Percentiles rank a stretch among this genome's conserved stretches.
Conservation (phyloP, 2,888 invertebrate species). For the Lycaena phlaeas region DNA sequence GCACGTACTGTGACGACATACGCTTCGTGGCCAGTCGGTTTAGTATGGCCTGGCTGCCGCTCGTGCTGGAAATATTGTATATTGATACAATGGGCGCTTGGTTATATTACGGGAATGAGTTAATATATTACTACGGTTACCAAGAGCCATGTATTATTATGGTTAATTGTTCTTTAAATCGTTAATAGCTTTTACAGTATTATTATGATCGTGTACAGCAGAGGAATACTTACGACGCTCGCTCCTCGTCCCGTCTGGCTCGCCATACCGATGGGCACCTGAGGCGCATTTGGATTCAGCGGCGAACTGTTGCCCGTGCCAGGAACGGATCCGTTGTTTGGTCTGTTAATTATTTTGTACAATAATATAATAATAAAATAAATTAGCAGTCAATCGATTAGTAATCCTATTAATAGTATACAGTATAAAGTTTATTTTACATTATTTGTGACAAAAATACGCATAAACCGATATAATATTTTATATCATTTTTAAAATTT, state of each 20-base stretch:
- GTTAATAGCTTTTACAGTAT: background rate
- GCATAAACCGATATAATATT: too few relatives aligned
- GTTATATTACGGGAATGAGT: background rate
- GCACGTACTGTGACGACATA: slow-evolving; percentile 63
- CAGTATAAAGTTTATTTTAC: too few relatives aligned
- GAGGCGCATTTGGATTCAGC: slow-evolving; percentile 77
- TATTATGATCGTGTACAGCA: background rate
- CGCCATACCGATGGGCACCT: slow-evolving; percentile 77
- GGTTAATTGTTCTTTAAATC: slow-evolving; percentile 1
- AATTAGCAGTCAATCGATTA: background rate
- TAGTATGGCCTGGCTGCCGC: slow-evolving; percentile 43
- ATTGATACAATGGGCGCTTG: slow-evolving; percentile 9
- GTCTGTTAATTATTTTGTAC: slow-evolving; percentile 26
- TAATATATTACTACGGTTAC: background rate
- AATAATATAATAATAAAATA: background rate
- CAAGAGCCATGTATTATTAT: background rate
- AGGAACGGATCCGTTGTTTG: slow-evolving; percentile 50
- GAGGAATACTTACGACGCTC: slow-evolving; percentile 77
- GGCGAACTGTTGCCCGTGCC: slow-evolving; percentile 65
- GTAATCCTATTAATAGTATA: too few relatives aligned
- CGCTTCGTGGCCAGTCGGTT: slow-evolving; percentile 53
- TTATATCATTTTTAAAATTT: too few relatives aligned
- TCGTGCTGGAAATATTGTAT: slow-evolving; percentile 48
- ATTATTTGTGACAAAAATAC: too few relatives aligned
- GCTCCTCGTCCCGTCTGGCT: slow-evolving; percentile 90